Percentiles rank a stretch among this genome's conserved stretches.
These are phyloP conservation scores for Pangasius macronema DNA, from an alignment of 2,797 vertebrate species.

Conservation along the genomic window DNA sequence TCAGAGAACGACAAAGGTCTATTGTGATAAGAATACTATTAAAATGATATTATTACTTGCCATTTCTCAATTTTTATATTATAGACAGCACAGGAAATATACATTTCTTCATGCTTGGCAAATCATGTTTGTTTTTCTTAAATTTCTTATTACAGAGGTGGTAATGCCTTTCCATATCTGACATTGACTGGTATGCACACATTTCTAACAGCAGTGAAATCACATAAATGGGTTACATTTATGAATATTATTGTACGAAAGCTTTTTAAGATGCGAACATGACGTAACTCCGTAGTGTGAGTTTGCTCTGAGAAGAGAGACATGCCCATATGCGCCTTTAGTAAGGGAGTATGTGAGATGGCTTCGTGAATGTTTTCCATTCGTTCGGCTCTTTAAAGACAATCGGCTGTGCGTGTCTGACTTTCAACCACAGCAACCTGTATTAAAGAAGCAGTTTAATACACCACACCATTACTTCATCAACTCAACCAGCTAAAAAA, in stretches of 20 bases:
- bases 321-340: background rate
- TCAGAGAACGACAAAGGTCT: background rate
- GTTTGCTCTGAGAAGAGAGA: background rate
- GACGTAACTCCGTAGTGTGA: background rate
- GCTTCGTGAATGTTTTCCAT: background rate
- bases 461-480: background rate
- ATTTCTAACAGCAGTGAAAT: background rate
- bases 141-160: conserved; percentile 1
- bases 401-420: background rate
- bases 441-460: background rate
- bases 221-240: background rate
- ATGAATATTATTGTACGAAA: background rate
- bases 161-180: background rate
- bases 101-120: background rate
- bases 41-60: background rate
- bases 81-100: background rate
- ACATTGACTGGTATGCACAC: background rate
- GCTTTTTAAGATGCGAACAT: background rate
- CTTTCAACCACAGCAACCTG: conserved; percentile 7
- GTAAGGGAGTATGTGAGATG: background rate
- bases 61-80: background rate
- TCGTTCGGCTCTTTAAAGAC: background rate
- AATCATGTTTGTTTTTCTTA: background rate
- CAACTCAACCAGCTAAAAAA: background rate
- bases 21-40: background rate